Conservation (phyloP, 2,113 vertebrate genomes). For the Bubalus kerabau region DNA sequence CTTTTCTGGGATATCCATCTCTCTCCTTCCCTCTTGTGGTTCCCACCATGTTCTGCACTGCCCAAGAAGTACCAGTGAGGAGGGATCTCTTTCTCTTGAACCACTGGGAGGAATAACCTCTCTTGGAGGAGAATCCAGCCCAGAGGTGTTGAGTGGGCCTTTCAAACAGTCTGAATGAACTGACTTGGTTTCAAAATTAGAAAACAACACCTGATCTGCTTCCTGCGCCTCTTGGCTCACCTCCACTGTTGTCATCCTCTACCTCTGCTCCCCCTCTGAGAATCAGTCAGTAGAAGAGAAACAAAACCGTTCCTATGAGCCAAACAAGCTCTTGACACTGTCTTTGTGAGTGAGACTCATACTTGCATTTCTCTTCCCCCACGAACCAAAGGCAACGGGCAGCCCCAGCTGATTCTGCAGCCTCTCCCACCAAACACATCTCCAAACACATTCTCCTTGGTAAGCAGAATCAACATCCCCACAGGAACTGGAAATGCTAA, state of each 20-base stretch:
- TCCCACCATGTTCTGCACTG: not conserved
- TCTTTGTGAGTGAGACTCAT: not conserved
- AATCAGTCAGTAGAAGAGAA: not conserved
- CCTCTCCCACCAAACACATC: not conserved
- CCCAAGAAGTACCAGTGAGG: not conserved
- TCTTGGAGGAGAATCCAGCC: not conserved
- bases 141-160: not conserved
- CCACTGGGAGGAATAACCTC: not conserved
- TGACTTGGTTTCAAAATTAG: not conserved
- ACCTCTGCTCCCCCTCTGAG: not conserved
- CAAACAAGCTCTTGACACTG: not conserved
- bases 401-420: not conserved
- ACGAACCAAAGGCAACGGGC: not conserved
- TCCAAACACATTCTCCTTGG: conserved; percentile 16
- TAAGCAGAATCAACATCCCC: conserved; percentile 51
- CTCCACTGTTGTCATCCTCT: not conserved
- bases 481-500: conserved; percentile 63
- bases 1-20: not conserved
- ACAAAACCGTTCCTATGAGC: not conserved
- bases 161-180: not conserved
- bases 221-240: not conserved
- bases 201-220: not conserved
- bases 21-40: not conserved
- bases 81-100: not conserved
- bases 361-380: not conserved